Evolutionary conservation across 1,140 invertebrate species (phyloP).

Genomic region (Aleiodes sp.): DNA sequence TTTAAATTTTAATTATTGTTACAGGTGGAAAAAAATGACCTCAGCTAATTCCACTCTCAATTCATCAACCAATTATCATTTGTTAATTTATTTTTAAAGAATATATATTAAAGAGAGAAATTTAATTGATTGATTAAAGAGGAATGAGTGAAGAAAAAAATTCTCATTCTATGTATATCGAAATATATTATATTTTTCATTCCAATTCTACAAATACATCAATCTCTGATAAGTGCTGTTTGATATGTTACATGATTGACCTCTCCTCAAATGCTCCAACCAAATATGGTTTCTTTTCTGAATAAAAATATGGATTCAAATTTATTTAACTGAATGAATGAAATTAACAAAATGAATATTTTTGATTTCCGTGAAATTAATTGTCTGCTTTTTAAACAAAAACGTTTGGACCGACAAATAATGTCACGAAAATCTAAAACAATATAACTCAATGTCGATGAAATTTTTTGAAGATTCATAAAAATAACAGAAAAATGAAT

Average conservation of each 20-base stretch:
- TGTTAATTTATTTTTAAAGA: slow-evolving; percentile 13
- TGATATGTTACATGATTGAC: not conserved
- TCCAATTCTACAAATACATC: slow-evolving; percentile 2
- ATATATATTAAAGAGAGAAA: not conserved
- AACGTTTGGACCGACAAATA: no score
- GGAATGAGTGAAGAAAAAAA: slow-evolving; percentile 6
- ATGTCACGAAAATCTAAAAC: no score
- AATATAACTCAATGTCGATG: no score
- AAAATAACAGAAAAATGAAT: no score
- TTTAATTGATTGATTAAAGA: not conserved
- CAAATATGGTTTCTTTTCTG: no score
- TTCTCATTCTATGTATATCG: not conserved
- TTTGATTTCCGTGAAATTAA: no score
- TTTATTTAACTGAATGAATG: not conserved
- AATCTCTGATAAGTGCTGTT: slow-evolving; percentile 4
- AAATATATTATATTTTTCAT: not conserved
- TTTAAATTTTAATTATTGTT: slow-evolving; percentile 24
- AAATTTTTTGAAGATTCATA: no score
- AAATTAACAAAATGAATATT: no score
- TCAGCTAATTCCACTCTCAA: not conserved
- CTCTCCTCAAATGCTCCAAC: no score
- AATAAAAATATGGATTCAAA: slow-evolving; percentile 18
- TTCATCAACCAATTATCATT: not conserved
- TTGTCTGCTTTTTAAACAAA: no score
- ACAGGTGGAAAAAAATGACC: slow-evolving; percentile 45